Evolutionary conservation across 2,888 invertebrate species (phyloP), one percentile per base, ranked within the genome.

Genomic region (Andrena trimmerana): DNA sequence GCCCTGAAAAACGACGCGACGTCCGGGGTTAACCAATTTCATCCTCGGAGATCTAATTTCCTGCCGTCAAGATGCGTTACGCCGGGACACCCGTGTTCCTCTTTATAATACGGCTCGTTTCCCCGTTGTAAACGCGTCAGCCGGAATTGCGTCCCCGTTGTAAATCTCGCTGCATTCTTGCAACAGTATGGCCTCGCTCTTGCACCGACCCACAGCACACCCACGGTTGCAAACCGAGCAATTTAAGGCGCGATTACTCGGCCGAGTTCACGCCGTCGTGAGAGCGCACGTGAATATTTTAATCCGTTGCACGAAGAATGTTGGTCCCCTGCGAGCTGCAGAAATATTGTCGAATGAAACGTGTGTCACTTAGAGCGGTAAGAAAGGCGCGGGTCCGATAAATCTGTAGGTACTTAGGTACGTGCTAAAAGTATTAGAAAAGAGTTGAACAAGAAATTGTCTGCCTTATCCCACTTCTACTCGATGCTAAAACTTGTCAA

Each of bases 1-100:
- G 52, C 52, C 8, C 50, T 81, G 79, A 76, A 88, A 88, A 83
- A 84, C 68, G 76, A 81, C 27, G 81, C 75, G 80, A 67, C 83
- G 81, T 85, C 86, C 75, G 77, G 57, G 87, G 88, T 88, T 88
- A 88, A 87, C 86, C 88, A 88, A 87, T 90, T 90, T 89, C 85
- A 83, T 86, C 88, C 90, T 83, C 89, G 85, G 89, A 90, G 90
- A 91, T 91, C 91, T 91, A 91, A 91, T 91, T 91, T 91, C 91
- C 91, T 88, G 85, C 88, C 87, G 90, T 90, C 90, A 85, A 83
- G 87, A 88, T 86, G 89, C 89, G 87, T 89, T 81, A 83, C 83
- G 85, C 78, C 72, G 83, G 79, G 85, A 83, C 86, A 83, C 86
- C 85, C 88, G 83, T 86, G 84, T 88, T 88, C 84, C 87, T 88